These are phyloP conservation scores for Eupithecia abbreviata DNA, from an alignment of 2,888 invertebrate genomes.

Conservation along the genomic window DNA sequence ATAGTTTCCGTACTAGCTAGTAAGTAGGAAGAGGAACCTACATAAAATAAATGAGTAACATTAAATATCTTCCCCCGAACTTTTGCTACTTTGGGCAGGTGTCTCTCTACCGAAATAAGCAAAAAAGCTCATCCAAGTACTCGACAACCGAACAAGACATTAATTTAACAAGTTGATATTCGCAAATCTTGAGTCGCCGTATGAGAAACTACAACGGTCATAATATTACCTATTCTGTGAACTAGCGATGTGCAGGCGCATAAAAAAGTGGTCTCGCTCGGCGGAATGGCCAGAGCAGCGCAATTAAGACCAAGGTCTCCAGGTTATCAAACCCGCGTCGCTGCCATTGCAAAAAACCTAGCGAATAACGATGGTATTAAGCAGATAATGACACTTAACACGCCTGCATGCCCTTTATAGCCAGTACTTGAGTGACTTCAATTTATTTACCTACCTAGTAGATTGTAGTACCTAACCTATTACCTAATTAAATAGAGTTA, in stretches of 20 bases:
- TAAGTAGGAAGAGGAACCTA: too few species aligned
- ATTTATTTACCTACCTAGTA: background rate
- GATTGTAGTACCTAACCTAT: background rate
- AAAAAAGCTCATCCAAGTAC: background rate
- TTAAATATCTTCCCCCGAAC: too few species aligned
- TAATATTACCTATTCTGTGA: slow-evolving; percentile 55
- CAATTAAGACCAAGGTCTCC: slow-evolving; percentile 84
- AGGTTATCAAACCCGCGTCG: slow-evolving; percentile 83
- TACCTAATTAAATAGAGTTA: background rate
- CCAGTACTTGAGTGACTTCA: slow-evolving; percentile 21
- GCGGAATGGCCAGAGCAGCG: slow-evolving; percentile 81
- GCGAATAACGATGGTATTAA: slow-evolving; percentile 82
- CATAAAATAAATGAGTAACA: too few species aligned
- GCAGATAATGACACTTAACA: slow-evolving; percentile 78
- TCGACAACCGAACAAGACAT: background rate
- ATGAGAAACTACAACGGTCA: slow-evolving; percentile 19
- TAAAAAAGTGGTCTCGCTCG: slow-evolving; percentile 80
- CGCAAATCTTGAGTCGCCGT: background rate
- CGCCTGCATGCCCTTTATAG: slow-evolving; percentile 61
- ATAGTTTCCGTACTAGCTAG: too few species aligned
- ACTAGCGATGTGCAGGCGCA: slow-evolving; percentile 82
- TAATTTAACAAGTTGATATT: background rate
- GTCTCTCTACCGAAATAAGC: background rate
- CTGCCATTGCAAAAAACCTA: slow-evolving; percentile 78
- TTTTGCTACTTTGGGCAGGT: background rate